A percentile compares a stretch with the other conserved stretches of the same genome.
phyloP scores from a whole-genome alignment of 1,140 invertebrate species.

The Drosophila jambulina region DNA sequence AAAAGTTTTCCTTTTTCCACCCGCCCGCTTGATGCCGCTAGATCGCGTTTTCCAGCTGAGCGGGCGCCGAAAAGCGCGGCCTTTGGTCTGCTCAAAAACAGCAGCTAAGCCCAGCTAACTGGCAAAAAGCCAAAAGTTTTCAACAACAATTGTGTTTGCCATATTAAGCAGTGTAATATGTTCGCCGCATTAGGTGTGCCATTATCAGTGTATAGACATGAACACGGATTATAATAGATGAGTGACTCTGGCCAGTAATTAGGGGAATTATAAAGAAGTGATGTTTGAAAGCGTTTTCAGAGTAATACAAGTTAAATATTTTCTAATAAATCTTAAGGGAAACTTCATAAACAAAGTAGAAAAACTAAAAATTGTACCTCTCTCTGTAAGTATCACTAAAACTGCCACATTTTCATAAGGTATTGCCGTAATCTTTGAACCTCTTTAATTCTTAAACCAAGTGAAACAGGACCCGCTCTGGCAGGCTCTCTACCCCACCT shows the following conservation, averaged over 20 bases:
- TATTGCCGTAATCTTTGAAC: neutral
- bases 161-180: constrained; percentile 8
- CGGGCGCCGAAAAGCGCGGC: constrained; percentile 34
- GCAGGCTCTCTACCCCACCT: neutral
- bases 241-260: neutral
- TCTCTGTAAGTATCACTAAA: neutral
- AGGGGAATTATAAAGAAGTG: no score
- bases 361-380: neutral
- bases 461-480: constrained; percentile 14
- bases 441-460: constrained; percentile 33
- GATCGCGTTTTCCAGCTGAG: constrained; percentile 37
- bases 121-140: constrained; percentile 32
- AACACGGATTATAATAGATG: neutral
- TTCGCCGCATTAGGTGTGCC: neutral
- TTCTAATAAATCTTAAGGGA: neutral
- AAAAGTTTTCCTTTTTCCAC: constrained; percentile 57
- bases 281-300: neutral
- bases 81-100: constrained; percentile 44
- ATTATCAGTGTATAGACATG: neutral
- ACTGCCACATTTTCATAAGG: neutral
- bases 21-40: constrained; percentile 6
- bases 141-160: constrained; percentile 26
- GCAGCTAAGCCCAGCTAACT: constrained; percentile 21
- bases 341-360: neutral
- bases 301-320: neutral